Percentiles rank a stretch among this genome's conserved stretches.
Conservation (phyloP, 2,888 invertebrate genomes). For the Lithosia quadra region DNA sequence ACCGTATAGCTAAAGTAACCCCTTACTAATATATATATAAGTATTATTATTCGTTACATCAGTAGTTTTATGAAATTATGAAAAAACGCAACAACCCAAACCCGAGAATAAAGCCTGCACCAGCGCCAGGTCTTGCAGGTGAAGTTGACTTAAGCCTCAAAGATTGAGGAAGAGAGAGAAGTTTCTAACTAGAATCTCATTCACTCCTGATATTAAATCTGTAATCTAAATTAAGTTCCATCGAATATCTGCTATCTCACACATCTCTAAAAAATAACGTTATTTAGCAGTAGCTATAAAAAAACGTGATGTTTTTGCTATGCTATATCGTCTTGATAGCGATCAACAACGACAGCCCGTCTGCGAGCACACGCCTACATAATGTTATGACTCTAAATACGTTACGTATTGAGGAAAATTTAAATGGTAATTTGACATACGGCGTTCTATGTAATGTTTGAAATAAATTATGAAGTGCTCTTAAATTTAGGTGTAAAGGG, state of each 20-base stretch:
- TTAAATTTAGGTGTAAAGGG: not conserved
- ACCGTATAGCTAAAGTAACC: no score
- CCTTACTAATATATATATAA: no score
- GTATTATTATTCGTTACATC: no score
- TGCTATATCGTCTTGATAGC: constrained; percentile 30
- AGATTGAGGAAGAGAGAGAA: no score
- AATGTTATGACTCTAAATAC: not conserved
- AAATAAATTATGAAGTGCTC: not conserved
- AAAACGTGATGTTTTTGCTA: constrained; percentile 42
- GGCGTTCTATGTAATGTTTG: not conserved
- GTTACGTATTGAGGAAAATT: constrained; percentile 12
- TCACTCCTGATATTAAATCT: not conserved
- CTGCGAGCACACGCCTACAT: constrained; percentile 24
- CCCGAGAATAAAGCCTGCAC: no score
- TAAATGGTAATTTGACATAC: constrained; percentile 3
- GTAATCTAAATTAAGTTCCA: not conserved
- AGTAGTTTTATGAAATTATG: no score
- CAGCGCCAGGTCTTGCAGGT: no score
- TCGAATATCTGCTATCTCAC: constrained; percentile 4
- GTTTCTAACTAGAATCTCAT: not conserved
- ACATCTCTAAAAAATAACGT: constrained; percentile 14
- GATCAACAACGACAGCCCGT: constrained; percentile 39
- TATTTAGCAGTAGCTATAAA: constrained; percentile 20
- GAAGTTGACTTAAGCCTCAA: no score
- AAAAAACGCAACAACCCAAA: no score